Evolutionary conservation across 1,140 invertebrate species (phyloP), one percentile per base, ranked within the genome.

Genomic region (Aphaenogaster rudis): DNA sequence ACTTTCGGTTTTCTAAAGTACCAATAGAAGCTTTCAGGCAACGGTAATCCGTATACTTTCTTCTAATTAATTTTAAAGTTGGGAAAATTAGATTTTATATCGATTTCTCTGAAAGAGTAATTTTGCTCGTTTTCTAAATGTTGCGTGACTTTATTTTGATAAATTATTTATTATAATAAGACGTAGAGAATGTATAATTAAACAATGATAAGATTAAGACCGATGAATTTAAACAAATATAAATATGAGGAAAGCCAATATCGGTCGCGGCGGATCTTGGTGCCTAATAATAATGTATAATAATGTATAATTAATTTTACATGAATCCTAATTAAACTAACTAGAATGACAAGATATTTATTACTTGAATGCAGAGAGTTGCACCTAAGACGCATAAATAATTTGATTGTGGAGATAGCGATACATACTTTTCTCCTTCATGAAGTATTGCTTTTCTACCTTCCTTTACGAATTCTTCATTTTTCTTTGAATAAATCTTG

Each of bases 51-150:
- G 36, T 9, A 1, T 5, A 4, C 3, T 52, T 15, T 50, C n/a
- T 72, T 72, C 1, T 36, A 52, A 54, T 72, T 72, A 72, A 72
- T 54, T 1, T 66, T n/a, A 4, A 36, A 71, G 13, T 71, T 71
- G 15, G 1, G 17, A 33, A 17, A 17, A 33, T 28, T 0, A 36
- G 6, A 36, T 72, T 28, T 52, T 33, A 33, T 57, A 21, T 61
- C 21, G 13, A 33, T 61, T 77, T 28, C 21, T 33, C 39, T 42
- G 4, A 9, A 45, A 7, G 13, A 59, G 57, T 28, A 42, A 59
- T 8, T 77, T 42, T 59, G 57, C 36, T 39, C 17, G 11, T 1
- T 57, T 28, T 59, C 7, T 8, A 13, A 59, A n/a, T 52, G 33
- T n/a, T 36, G 17, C 6, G 17, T 36, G 2, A 4, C 28, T 52